A percentile compares a stretch with the other conserved stretches of the same genome.
Evolutionary conservation across 2,113 vertebrate species (phyloP).

Genomic region (Eulacestoma nigropectus): DNA sequence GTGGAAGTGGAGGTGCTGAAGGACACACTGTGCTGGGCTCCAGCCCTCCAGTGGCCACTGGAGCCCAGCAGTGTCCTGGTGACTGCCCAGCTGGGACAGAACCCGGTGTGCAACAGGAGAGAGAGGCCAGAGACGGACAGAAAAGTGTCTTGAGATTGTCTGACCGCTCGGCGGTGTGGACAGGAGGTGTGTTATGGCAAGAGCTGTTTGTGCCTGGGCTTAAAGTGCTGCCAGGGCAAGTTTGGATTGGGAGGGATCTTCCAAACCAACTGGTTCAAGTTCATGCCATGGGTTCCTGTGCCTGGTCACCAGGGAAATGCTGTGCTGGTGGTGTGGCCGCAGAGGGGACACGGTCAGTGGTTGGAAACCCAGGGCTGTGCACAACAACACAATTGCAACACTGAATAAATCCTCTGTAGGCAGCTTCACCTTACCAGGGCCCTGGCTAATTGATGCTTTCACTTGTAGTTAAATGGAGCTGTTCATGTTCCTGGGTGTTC

Average conservation of each 20-base stretch:
- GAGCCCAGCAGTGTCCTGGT: not conserved
- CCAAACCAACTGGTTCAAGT: not conserved
- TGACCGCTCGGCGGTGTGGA: accelerated
- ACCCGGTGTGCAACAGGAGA: accelerated
- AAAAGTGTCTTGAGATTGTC: accelerated
- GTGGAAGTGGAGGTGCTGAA: not conserved
- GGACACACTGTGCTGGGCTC: accelerated
- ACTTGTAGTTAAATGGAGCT: not conserved
- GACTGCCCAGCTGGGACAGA: not conserved
- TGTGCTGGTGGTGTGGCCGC: not conserved
- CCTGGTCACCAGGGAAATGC: not conserved
- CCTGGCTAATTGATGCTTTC: not conserved
- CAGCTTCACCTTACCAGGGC: not conserved
- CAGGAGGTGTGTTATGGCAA: accelerated
- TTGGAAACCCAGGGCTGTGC: not conserved
- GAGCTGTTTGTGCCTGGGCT: not conserved
- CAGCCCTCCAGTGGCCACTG: not conserved
- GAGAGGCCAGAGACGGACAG: not conserved
- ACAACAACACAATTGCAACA: accelerated
- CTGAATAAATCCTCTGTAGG: not conserved
- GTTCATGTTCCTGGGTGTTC: not conserved
- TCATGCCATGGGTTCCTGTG: not conserved
- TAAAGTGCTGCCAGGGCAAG: not conserved
- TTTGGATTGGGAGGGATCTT: not conserved
- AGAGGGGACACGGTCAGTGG: accelerated